These are phyloP conservation scores for Spondyliosoma cantharus DNA, from an alignment of 2,797 vertebrate species.

Conservation along the genomic window DNA sequence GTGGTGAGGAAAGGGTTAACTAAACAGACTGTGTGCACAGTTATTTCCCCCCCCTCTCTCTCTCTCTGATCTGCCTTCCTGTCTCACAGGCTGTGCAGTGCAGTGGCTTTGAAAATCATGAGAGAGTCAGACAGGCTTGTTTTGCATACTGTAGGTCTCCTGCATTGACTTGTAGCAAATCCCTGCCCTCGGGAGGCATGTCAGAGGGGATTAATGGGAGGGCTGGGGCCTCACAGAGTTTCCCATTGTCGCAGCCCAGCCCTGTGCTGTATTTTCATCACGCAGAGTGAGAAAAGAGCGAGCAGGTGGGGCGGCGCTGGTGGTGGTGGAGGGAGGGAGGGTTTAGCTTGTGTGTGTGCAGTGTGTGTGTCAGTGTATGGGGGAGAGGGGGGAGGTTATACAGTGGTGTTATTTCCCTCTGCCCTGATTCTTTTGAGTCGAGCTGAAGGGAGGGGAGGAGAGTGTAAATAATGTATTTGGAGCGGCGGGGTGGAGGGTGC, in stretches of 20 bases:
- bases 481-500: constrained; percentile 60
- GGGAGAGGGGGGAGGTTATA: constrained; percentile 35
- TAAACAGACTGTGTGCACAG: constrained; percentile 68
- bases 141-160: constrained; percentile 82
- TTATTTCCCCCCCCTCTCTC: constrained; percentile 34
- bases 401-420: constrained; percentile 83
- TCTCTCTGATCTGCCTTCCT: constrained; percentile 78
- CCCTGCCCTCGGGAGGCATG: constrained; percentile 83
- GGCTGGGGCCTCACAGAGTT: constrained; percentile 80
- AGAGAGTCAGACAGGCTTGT: constrained; percentile 81
- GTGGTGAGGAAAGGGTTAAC: constrained; percentile 78
- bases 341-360: constrained; percentile 40
- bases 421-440: constrained; percentile 79
- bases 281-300: constrained; percentile 72
- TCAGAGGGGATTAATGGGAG: constrained; percentile 84
- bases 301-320: constrained; percentile 71
- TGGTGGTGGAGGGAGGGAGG: constrained; percentile 10
- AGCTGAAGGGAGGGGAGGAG: constrained; percentile 67
- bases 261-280: constrained; percentile 78
- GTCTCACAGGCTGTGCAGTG: constrained; percentile 75
- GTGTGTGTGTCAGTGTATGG: constrained; percentile 29
- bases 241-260: constrained; percentile 84
- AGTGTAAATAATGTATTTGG: constrained; percentile 84
- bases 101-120: constrained; percentile 78
- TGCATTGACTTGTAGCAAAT: constrained; percentile 86